Evolutionary conservation across 1,140 invertebrate species (phyloP).

Genomic region (Aleiodes sp.): DNA sequence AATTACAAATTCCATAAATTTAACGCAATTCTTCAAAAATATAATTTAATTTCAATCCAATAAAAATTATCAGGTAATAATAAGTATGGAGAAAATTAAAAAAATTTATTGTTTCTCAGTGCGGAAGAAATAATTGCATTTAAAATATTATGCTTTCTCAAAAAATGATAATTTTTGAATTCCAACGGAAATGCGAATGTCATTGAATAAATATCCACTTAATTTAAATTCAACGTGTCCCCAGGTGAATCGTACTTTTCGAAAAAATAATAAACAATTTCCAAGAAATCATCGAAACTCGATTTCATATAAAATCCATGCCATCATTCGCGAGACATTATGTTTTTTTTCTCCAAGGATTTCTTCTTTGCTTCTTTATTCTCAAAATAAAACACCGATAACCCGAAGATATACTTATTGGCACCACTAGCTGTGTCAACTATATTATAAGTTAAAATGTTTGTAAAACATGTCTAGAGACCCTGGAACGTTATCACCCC

Average conservation of each 20-base stretch:
- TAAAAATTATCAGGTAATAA: too few relatives aligned
- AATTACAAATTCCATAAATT: too few relatives aligned
- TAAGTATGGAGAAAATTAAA: too few relatives aligned
- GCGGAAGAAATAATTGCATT: not conserved
- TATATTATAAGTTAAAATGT: conserved; percentile 24
- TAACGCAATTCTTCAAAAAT: too few relatives aligned
- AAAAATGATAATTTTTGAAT: not conserved
- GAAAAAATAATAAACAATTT: conserved; percentile 10
- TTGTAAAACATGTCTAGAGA: conserved; percentile 21
- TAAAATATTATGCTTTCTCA: conserved; percentile 20
- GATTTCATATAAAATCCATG: not conserved
- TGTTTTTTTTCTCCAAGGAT: not conserved
- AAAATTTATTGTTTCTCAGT: too few relatives aligned
- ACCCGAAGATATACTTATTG: not conserved
- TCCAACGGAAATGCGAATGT: conserved; percentile 6
- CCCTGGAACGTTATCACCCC: conserved; percentile 41
- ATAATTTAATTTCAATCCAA: too few relatives aligned
- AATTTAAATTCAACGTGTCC: conserved; percentile 7
- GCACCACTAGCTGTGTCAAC: not conserved
- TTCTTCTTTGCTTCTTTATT: not conserved
- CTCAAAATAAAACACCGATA: not conserved
- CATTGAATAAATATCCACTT: conserved; percentile 17
- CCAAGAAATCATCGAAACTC: not conserved
- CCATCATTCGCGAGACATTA: not conserved
- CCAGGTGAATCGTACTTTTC: not conserved